Evolutionary conservation across 2,888 invertebrate species (phyloP).

Genomic region (Hoplodrina blanda): DNA sequence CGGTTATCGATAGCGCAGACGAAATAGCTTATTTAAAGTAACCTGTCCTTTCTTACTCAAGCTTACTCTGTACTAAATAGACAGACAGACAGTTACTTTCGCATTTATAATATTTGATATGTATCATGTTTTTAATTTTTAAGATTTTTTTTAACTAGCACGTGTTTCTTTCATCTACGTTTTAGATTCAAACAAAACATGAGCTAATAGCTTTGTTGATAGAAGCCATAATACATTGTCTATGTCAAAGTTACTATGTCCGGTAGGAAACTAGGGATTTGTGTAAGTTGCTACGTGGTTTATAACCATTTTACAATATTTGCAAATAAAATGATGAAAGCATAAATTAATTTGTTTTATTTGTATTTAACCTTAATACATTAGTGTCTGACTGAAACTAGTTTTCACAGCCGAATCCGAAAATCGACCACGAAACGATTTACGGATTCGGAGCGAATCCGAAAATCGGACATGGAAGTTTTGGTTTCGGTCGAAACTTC

Average conservation of each 20-base stretch:
- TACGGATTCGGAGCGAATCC: too few relatives aligned
- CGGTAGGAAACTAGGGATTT: conserved; percentile 29
- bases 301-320: conserved; percentile 59
- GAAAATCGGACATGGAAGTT: too few relatives aligned
- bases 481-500: too few relatives aligned
- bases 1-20: too few relatives aligned
- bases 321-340: conserved; percentile 58
- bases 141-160: background rate
- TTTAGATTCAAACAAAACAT: conserved; percentile 1
- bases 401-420: too few relatives aligned
- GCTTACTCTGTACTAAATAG: background rate
- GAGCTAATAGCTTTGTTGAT: conserved; percentile 13
- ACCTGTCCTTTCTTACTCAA: too few relatives aligned
- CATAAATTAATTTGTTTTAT: conserved; percentile 3
- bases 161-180: background rate
- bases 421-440: too few relatives aligned
- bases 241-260: conserved; percentile 39
- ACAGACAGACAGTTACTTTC: too few relatives aligned
- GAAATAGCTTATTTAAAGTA: too few relatives aligned
- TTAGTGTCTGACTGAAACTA: too few relatives aligned
- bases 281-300: conserved; percentile 53
- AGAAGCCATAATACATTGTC: conserved; percentile 33
- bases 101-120: too few relatives aligned
- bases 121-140: too few relatives aligned
- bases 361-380: background rate